These are phyloP conservation scores for Loripinus fragilis DNA, from an alignment of 2,888 invertebrate genomes.

Conservation along the genomic window DNA sequence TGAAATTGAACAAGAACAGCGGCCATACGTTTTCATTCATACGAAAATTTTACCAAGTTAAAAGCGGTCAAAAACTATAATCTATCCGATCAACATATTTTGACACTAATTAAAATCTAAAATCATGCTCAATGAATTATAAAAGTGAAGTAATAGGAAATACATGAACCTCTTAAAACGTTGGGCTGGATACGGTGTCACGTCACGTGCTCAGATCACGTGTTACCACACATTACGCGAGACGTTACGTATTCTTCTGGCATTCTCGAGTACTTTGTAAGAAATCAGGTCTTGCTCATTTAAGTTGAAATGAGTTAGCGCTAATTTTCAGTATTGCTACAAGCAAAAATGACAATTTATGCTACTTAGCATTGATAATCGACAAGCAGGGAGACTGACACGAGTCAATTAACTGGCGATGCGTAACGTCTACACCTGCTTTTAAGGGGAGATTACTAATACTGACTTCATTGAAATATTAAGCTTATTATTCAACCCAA, in stretches of 20 bases:
- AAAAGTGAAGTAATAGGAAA: not conserved
- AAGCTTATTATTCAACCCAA: too few species aligned
- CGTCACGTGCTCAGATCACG: not conserved
- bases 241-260: conserved; percentile 29
- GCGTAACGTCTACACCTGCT: conserved; percentile 14
- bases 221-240: conserved; percentile 24
- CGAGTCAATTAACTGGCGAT: conserved; percentile 3
- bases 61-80: not conserved
- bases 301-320: not conserved
- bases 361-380: conserved; percentile 17
- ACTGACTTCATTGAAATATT: too few species aligned
- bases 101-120: conserved; percentile 20
- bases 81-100: not conserved
- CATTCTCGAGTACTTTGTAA: conserved; percentile 24
- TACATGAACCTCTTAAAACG: not conserved
- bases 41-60: not conserved
- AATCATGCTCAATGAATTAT: conserved; percentile 14
- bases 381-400: not conserved
- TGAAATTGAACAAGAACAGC: not conserved
- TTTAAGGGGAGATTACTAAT: not conserved
- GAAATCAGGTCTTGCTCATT: not conserved
- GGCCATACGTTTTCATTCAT: not conserved
- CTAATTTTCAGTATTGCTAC: conserved; percentile 17
- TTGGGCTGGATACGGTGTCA: conserved; percentile 8
- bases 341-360: conserved; percentile 11